Evolutionary conservation across 2,797 vertebrate species (phyloP), one percentile per base, ranked within the genome.

Genomic region (Coracias cyanogaster): DNA sequence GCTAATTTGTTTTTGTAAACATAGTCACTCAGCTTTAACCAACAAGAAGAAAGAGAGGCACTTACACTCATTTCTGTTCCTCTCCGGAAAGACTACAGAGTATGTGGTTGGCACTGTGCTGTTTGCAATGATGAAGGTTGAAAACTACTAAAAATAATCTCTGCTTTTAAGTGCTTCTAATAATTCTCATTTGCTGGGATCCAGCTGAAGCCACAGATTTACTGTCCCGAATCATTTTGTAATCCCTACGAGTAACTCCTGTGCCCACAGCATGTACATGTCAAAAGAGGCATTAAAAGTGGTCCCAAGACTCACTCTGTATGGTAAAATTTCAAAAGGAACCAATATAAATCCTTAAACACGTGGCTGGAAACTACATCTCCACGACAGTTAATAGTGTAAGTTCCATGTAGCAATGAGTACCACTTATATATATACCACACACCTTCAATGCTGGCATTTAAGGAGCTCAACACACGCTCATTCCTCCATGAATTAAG

Each of bases 381-480:
- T 81, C 39, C 28, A 6, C 4, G 12, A 4, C 1, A 60, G 20
- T 9, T 55, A 82, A 21, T 0, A 46, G 19, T 3, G 0, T 8
- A 15, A 51, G 4, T 79, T 79, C 21, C 48, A 46, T 4, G 33
- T 10, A 78, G 37, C 65, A 62, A 3, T 20, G 20, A 79, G 26
- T 17, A 20, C 37, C 52, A 6, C 52, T 65, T 8, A 31, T 1
- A 14, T 3, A 74, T 4, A 39, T 21, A 60, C 39, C 69, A 60
- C 33, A 65, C 10, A 57, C 19, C 55, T 89, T 58, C 81, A 51
- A 1, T 24, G 57, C 43, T 60, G 51, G 51, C 66, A 72, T 86
- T 24, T 33, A 70, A 76, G 24, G 39, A 90, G 55, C 83, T 93
- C 86, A 62, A 60, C 9, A 46, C 20, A 49, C 1, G 14, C 43